Evolutionary conservation across 2,797 vertebrate species (phyloP).

Genomic region (Hozukius guyotensis): DNA sequence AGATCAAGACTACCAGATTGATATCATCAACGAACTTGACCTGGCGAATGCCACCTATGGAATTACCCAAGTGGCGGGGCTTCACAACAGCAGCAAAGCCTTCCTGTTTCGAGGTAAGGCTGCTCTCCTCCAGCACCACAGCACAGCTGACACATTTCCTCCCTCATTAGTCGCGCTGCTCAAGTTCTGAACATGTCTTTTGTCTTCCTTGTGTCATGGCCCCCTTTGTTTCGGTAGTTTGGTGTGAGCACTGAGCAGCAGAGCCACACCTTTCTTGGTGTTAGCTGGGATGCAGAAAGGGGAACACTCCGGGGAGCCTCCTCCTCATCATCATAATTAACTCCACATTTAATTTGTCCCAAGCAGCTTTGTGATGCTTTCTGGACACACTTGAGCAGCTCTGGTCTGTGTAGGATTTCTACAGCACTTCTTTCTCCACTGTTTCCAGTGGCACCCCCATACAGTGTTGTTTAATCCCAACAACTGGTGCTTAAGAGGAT

Average conservation of each 20-base stretch:
- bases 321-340: conserved; percentile 54
- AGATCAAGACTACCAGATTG: conserved; percentile 92
- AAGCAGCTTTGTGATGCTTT: conserved; percentile 43
- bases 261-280: conserved; percentile 55
- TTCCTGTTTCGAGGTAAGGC: conserved; percentile 94
- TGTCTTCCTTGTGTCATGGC: conserved; percentile 17
- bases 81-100: conserved; percentile 94
- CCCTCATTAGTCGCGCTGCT: conserved; percentile 11
- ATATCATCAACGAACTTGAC: conserved; percentile 92
- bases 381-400: conserved; percentile 34
- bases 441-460: conserved; percentile 8
- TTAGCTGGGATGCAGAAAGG: conserved; percentile 17
- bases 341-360: conserved; percentile 70
- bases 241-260: conserved; percentile 22
- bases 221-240: conserved; percentile 48
- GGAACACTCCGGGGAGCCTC: conserved; percentile 51
- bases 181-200: conserved; percentile 50
- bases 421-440: background rate
- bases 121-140: no score
- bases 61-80: conserved; percentile 91
- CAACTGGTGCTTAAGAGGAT: conserved; percentile 8
- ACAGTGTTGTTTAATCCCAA: conserved; percentile 8
- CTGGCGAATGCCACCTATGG: conserved; percentile 90
- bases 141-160: background rate
- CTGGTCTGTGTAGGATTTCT: conserved; percentile 6